Evolutionary conservation across 2,888 invertebrate species (phyloP).

Genomic region (Vandiemenella viatica): DNA sequence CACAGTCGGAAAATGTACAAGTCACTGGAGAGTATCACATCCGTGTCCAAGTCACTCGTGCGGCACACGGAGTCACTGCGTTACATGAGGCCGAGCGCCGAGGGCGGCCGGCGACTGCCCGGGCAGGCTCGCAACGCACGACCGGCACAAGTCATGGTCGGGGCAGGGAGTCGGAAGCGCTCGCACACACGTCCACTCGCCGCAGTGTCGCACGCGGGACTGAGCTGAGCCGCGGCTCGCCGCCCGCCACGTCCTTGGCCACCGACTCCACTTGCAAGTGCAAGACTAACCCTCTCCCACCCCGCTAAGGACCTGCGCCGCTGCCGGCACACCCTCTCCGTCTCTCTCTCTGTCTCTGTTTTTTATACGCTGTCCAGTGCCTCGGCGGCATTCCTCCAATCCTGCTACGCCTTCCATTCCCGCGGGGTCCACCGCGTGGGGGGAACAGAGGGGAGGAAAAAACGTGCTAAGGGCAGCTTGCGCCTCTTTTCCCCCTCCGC

Average conservation of each 20-base stretch:
- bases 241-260: no score
- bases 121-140: no score
- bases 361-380: no score
- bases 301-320: constrained; percentile 13
- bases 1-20: no score
- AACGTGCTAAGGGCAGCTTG: constrained; percentile 16
- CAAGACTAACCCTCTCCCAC: not conserved
- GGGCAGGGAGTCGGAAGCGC: no score
- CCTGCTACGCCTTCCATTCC: constrained; percentile 13
- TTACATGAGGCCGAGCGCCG: no score
- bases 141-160: no score
- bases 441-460: constrained; percentile 11
- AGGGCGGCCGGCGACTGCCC: no score
- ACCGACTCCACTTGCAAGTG: not conserved
- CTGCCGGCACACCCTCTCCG: constrained; percentile 9
- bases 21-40: no score
- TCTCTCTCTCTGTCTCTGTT: constrained; percentile 10
- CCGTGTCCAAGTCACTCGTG: no score
- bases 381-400: constrained; percentile 15
- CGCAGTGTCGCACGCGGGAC: not conserved
- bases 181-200: not conserved
- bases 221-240: not conserved
- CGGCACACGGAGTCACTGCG: no score
- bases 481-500: constrained; percentile 11
- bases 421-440: constrained; percentile 8